A percentile compares a stretch with the other conserved stretches of the same genome.
These are phyloP conservation scores for Bubalus kerabau DNA, from an alignment of 2,113 vertebrate species.

Conservation along the genomic window DNA sequence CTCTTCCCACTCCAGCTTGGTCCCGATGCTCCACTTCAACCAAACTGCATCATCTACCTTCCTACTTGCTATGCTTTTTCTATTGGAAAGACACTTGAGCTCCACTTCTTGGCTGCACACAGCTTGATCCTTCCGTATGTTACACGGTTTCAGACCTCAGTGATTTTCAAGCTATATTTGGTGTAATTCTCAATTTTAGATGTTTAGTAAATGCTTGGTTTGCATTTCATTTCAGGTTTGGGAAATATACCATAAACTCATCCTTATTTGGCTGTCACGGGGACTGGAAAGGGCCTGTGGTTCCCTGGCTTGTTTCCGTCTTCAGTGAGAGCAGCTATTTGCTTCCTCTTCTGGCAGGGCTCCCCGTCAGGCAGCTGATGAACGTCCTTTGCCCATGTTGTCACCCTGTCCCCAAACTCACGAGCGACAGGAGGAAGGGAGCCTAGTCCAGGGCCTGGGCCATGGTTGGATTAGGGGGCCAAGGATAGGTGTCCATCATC, in stretches of 20 bases:
- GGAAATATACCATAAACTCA: not conserved
- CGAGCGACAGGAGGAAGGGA: not conserved
- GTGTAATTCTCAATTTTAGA: not conserved
- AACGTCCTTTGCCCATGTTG: fast-evolving
- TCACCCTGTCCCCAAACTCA: not conserved
- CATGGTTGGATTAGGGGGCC: fast-evolving
- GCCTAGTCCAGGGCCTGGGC: not conserved
- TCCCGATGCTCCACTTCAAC: not conserved
- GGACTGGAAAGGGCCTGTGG: not conserved
- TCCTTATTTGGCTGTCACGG: not conserved
- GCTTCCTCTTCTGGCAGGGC: not conserved
- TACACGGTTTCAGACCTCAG: not conserved
- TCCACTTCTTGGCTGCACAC: not conserved
- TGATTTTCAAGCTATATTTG: not conserved
- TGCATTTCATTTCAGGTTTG: not conserved
- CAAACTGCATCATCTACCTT: not conserved
- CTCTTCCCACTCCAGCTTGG: not conserved
- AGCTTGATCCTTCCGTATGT: not conserved
- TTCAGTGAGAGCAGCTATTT: not conserved
- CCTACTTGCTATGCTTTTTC: not conserved
- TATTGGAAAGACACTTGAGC: not conserved
- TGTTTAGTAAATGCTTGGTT: not conserved
- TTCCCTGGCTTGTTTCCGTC: not conserved
- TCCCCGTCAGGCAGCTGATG: not conserved
- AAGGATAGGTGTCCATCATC: not conserved